Evolutionary conservation across 2,888 invertebrate species (phyloP).

Genomic region (Leptogaster cylindrica): DNA sequence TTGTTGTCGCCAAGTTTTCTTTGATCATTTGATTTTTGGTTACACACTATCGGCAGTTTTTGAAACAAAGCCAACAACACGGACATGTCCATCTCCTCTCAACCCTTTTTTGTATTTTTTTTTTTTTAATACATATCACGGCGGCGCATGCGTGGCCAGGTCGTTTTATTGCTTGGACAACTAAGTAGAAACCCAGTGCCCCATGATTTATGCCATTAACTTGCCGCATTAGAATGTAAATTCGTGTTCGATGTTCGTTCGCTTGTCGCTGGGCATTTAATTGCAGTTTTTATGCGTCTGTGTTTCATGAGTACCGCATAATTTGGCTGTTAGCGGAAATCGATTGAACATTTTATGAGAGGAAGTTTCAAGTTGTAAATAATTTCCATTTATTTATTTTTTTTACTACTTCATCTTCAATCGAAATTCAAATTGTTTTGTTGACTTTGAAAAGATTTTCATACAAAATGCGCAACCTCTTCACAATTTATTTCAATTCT

Average conservation of each 20-base stretch:
- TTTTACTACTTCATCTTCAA: too few species aligned
- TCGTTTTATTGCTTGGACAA: conserved; percentile 1
- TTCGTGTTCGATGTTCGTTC: conserved; percentile 37
- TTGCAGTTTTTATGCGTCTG: conserved; percentile 32
- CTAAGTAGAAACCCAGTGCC: conserved; percentile 14
- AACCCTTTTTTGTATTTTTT: too few species aligned
- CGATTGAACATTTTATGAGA: conserved; percentile 32
- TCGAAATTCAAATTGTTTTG: too few species aligned
- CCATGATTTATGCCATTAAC: conserved; percentile 31
- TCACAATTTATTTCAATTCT: too few species aligned
- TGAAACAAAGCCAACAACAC: conserved; percentile 24
- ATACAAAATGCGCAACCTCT: too few species aligned
- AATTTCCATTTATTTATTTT: too few species aligned
- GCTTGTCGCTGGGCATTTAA: conserved; percentile 28
- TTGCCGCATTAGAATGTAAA: conserved; percentile 35
- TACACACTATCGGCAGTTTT: neutral
- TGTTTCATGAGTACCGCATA: conserved; percentile 18
- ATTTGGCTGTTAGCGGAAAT: conserved; percentile 36
- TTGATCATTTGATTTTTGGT: conserved; percentile 5
- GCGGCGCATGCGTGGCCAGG: conserved; percentile 1
- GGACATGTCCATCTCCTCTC: conserved; percentile 21
- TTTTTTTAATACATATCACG: too few species aligned
- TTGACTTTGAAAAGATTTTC: too few species aligned
- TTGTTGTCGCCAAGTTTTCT: conserved; percentile 31
- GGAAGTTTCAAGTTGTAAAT: conserved; percentile 36